Evolutionary conservation across 2,888 invertebrate species (phyloP).

Genomic region (Ophion ellenae): DNA sequence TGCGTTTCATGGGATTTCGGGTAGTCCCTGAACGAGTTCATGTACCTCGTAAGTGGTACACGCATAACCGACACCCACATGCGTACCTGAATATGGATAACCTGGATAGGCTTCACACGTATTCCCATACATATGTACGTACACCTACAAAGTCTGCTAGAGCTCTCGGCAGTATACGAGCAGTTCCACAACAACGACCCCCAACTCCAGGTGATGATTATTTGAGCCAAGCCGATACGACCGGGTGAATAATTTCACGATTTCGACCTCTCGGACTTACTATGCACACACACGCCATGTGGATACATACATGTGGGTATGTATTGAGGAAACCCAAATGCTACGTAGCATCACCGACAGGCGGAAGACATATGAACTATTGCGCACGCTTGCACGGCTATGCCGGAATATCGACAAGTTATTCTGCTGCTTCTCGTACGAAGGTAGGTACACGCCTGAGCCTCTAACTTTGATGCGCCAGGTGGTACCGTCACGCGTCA

Average conservation of each 20-base stretch:
- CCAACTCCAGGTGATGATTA: constrained; percentile 51
- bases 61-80: constrained; percentile 10
- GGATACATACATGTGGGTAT: background rate
- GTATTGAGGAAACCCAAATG: background rate
- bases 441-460: constrained; percentile 49
- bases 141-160: background rate
- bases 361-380: constrained; percentile 27
- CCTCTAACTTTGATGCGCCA: constrained; percentile 62
- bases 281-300: background rate
- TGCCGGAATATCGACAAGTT: constrained; percentile 34
- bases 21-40: background rate
- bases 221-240: constrained; percentile 62
- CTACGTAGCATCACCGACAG: constrained; percentile 11
- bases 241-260: constrained; percentile 60
- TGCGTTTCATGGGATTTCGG: background rate
- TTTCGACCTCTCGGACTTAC: constrained; percentile 36
- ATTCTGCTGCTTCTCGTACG: constrained; percentile 40
- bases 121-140: background rate
- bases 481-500: constrained; percentile 68
- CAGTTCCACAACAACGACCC: background rate
- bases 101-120: background rate
- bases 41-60: constrained; percentile 19
- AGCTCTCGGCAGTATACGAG: constrained; percentile 17
- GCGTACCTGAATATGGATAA: background rate
- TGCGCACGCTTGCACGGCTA: constrained; percentile 47